Evolutionary conservation across 2,888 invertebrate species (phyloP), one percentile per base, ranked within the genome.

Genomic region (Dolichopus griseipennis): DNA sequence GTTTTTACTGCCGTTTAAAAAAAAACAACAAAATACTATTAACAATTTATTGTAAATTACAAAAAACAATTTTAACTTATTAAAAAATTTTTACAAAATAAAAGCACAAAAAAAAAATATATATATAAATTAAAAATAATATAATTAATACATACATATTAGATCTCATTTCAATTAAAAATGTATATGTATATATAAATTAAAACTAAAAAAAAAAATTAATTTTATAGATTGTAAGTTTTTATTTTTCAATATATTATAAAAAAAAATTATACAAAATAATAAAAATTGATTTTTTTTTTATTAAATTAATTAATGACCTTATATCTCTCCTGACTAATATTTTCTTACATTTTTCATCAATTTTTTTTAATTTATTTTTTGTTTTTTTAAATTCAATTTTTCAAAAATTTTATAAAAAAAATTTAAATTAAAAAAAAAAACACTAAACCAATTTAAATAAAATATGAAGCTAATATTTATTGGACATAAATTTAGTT

Each of bases 131-230:
- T 18, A 12, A 52, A 12, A 52, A 18, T 52, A 27, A 5, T 27
- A 27, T 52, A 52, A n/a, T n/a, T 41, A 41, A 41, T 41, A 12
- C 9, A 12, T 41, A 41, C 15, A n/a, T 52, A 52, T 52, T 52
- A 52, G 52, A 52, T 52, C 52, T 52, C 52, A 52, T 52, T 52
- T 52, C 52, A 52, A 52, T 52, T 27, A 52, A 52, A 52, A 52
- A 52, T 52, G 52, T 52, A 15, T 52, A 52, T 52, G 52, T 52
- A 52, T 52, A n/a, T 18, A 52, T 2, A 52, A 6, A n/a, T 18
- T 18, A 18, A 12, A 18, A 18, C 9, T 18, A 52, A 52, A 12
- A 52, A 52, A 52, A 52, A 52, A 18, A 52, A 18, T 52, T 6
- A 18, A 18, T 52, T 52, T 52, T 18, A 18, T 52, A 52, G 52